Evolutionary conservation across 2,113 vertebrate species (phyloP).

Genomic region (Connochaetes taurinus): DNA sequence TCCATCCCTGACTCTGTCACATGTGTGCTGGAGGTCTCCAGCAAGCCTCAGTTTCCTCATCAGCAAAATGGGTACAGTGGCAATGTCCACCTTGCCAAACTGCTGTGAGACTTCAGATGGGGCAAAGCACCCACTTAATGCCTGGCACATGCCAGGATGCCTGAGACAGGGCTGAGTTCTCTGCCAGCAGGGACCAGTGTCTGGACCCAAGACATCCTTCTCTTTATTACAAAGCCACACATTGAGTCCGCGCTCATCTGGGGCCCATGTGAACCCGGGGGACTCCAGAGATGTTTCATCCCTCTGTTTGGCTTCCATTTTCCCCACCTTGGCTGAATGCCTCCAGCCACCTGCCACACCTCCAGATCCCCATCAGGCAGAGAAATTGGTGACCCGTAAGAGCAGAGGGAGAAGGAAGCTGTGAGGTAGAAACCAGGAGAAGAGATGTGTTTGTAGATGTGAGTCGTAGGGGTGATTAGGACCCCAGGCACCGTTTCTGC

Average conservation of each 20-base stretch:
- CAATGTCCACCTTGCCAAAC: background rate
- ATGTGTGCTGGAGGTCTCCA: background rate
- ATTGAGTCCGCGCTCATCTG: background rate
- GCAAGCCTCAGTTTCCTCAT: background rate
- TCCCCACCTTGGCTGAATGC: background rate
- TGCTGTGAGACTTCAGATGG: background rate
- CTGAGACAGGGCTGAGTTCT: background rate
- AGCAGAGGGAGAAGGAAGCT: background rate
- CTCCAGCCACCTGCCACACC: background rate
- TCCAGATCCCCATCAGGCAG: background rate
- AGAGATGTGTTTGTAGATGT: background rate
- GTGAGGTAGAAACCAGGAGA: too few relatives aligned
- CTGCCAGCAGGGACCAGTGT: background rate
- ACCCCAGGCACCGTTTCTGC: background rate
- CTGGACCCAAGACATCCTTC: background rate
- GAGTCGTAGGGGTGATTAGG: fast-evolving
- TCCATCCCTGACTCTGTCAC: background rate
- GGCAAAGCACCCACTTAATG: background rate
- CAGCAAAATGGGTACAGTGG: background rate
- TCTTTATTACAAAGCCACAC: background rate
- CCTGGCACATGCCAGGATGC: background rate
- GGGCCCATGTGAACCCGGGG: background rate
- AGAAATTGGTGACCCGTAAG: background rate
- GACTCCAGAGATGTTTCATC: background rate
- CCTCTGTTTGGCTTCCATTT: background rate